A percentile compares a stretch with the other conserved stretches of the same genome.
Conservation (phyloP, 2,888 invertebrate species). For the Entomobrya proxima region DNA sequence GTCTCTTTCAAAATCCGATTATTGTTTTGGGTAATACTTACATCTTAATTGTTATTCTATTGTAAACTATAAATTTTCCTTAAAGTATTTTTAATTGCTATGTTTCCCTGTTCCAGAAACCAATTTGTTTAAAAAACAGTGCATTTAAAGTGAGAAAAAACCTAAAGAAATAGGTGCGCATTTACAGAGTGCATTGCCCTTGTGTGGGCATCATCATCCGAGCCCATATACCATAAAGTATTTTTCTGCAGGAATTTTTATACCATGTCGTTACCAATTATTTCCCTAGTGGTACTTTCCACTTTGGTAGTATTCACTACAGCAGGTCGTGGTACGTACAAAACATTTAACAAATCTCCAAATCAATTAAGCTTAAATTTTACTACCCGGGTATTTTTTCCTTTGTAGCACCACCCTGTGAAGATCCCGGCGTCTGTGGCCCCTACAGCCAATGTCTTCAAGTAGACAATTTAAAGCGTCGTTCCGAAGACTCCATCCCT, state of each 20-base stretch:
- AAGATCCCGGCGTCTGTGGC: constrained; percentile 75
- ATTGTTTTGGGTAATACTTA: too few species aligned
- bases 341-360: background rate
- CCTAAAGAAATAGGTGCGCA: background rate
- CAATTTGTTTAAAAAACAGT: too few species aligned
- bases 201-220: constrained; percentile 38
- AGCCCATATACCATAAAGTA: background rate
- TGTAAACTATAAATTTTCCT: too few species aligned
- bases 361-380: too few species aligned
- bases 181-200: constrained; percentile 60
- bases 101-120: too few species aligned
- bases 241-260: constrained; percentile 35
- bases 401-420: constrained; percentile 73
- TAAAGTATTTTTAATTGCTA: too few species aligned
- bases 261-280: constrained; percentile 49
- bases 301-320: constrained; percentile 11
- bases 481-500: constrained; percentile 71
- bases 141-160: too few species aligned
- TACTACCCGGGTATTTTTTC: too few species aligned
- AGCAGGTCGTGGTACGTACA: constrained; percentile 65
- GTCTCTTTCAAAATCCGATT: too few species aligned
- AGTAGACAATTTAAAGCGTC: constrained; percentile 74
- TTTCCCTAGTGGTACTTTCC: constrained; percentile 33
- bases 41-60: too few species aligned
- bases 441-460: constrained; percentile 75